A percentile compares a stretch with the other conserved stretches of the same genome.
These are phyloP conservation scores for Trachymyrmex cornetzi DNA, from an alignment of 1,140 invertebrate genomes.

Conservation along the genomic window DNA sequence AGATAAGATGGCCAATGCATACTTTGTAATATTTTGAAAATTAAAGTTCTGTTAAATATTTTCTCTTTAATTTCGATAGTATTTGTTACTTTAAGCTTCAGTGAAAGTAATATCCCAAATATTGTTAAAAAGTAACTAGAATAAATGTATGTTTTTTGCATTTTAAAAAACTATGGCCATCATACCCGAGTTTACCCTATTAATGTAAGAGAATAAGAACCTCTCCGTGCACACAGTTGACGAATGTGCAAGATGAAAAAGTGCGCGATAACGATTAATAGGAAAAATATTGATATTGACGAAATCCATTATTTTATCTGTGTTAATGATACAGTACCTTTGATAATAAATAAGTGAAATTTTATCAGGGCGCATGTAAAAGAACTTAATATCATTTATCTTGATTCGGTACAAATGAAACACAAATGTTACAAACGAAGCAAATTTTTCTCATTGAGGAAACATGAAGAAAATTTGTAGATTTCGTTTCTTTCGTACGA, in stretches of 20 bases:
- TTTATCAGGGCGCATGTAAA: background rate
- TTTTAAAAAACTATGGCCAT: too few species aligned
- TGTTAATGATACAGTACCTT: constrained; percentile 4
- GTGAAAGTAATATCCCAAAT: too few species aligned
- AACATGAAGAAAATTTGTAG: constrained; percentile 10
- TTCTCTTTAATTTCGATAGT: too few species aligned
- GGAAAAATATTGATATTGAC: constrained; percentile 49
- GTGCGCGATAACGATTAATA: constrained; percentile 14
- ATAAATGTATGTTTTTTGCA: too few species aligned
- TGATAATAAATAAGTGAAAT: background rate
- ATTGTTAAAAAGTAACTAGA: too few species aligned
- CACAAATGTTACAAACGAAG: background rate
- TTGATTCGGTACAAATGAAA: background rate
- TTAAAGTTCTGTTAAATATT: too few species aligned
- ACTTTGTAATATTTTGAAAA: too few species aligned
- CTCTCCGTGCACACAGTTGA: background rate
- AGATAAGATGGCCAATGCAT: too few species aligned
- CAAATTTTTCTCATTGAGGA: background rate
- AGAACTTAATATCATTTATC: constrained; percentile 28
- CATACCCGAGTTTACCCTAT: too few species aligned
- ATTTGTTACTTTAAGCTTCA: too few species aligned
- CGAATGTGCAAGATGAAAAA: background rate
- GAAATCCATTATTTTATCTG: constrained; percentile 16
- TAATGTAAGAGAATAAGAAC: background rate
- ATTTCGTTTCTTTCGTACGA: background rate